Evolutionary conservation across 2,113 vertebrate genomes (phyloP), one percentile per base, ranked within the genome.

Genomic region (Typhlomys cinereus): DNA sequence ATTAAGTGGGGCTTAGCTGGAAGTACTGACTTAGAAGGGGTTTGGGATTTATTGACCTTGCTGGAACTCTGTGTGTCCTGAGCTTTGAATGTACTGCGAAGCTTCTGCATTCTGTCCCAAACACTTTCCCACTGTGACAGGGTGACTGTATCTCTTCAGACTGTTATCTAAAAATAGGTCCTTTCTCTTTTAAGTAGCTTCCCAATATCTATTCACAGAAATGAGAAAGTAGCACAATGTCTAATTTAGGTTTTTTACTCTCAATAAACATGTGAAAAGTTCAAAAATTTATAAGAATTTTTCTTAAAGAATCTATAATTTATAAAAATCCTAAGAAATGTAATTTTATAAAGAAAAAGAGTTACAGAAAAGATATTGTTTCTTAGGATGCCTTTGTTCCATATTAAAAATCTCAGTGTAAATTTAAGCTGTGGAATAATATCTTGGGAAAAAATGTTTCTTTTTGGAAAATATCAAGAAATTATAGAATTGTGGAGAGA

Each of bases 351-450:
- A 90, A 85, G 48, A 20, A 39, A 50, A 39, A 50, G 59, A 90
- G 67, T 59, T 41, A 81, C 27, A 64, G 48, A 70, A 66, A 82
- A 83, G 34, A 39, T 52, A 48, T 75, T 76, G 27, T 64, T 57
- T 4, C 23, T 81, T 74, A 27, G 31, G 64, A 67, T 71, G 20
- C n/a, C 17, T 80, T 89, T 73, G 52, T 36, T 86, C 39, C 7
- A 48, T 44, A 31, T 87, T 36, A 23, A 76, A 85, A 91, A 69
- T 13, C 41, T 39, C 13, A 66, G 13, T 84, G 29, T 27, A 93
- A 75, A 75, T 67, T 89, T 13, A 5, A 59, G 14, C 46, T 89
- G 41, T 76, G 50, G 81, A 95, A 95, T 52, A 54, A 70, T 31
- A 67, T 61, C 46, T 88, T 81, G 27, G 54, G 46, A 71, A 85